These are phyloP conservation scores for Semibalanus balanoides DNA, from an alignment of 1,140 invertebrate genomes.

Conservation along the genomic window DNA sequence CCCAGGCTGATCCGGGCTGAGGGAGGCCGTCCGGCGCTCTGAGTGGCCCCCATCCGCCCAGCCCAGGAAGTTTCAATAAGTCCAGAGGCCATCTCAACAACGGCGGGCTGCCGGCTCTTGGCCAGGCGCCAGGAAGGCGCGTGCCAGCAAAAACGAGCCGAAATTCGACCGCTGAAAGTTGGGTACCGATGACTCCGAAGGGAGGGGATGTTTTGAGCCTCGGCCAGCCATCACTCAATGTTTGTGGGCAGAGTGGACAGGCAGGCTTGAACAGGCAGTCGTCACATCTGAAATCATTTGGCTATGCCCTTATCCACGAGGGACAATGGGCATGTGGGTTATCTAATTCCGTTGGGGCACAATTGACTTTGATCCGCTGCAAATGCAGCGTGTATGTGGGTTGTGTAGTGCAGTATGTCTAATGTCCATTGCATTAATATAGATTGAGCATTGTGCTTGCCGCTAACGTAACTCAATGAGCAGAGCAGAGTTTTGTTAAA, in stretches of 20 bases:
- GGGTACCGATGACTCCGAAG: background rate
- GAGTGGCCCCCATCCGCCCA: background rate
- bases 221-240: background rate
- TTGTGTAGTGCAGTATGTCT: no score
- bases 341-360: no score
- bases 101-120: background rate
- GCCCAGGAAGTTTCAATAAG: background rate
- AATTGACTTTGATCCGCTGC: no score
- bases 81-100: background rate
- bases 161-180: background rate
- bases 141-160: background rate
- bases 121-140: background rate
- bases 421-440: no score
- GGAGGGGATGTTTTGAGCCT: background rate
- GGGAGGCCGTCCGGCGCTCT: background rate
- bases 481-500: no score
- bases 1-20: background rate
- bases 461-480: no score
- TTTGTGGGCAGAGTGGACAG: background rate
- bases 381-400: no score
- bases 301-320: no score
- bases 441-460: no score
- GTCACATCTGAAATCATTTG: no score
- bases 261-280: background rate
- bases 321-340: no score